Percentiles rank a stretch among this genome's conserved stretches.
Evolutionary conservation across 1,140 invertebrate species (phyloP).

Genomic region (Bombus turneri): DNA sequence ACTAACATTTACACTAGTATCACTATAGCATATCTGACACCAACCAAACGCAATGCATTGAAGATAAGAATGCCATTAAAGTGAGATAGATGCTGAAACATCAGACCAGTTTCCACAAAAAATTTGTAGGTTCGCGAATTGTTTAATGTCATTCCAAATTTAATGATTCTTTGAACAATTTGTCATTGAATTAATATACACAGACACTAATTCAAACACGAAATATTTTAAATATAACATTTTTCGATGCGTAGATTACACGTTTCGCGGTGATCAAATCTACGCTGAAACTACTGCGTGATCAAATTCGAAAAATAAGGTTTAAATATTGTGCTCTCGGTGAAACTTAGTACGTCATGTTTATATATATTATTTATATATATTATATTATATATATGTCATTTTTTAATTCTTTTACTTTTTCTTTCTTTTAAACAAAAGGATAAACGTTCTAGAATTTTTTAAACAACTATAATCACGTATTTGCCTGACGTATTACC

Average conservation of each 20-base stretch:
- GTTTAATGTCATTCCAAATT: too few relatives aligned
- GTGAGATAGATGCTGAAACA: too few relatives aligned
- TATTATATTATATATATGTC: background rate
- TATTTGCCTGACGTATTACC: background rate
- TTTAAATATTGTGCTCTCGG: background rate
- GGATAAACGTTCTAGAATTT: background rate
- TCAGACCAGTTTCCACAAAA: background rate
- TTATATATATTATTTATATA: background rate
- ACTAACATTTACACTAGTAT: background rate
- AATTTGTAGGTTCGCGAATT: background rate
- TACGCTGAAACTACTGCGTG: background rate
- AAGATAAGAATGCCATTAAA: background rate
- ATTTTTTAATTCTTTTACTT: background rate
- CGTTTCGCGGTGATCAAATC: background rate
- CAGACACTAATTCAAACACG: background rate
- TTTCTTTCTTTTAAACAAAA: background rate
- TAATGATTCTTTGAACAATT: background rate
- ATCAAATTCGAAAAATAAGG: background rate
- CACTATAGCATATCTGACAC: background rate
- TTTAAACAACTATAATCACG: background rate
- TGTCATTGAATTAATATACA: background rate
- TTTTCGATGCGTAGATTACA: background rate
- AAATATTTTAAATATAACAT: background rate
- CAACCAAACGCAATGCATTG: background rate
- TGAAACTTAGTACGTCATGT: background rate